phyloP scores from a whole-genome alignment of 2,888 invertebrate genomes.

The Candidula unifasciata region DNA sequence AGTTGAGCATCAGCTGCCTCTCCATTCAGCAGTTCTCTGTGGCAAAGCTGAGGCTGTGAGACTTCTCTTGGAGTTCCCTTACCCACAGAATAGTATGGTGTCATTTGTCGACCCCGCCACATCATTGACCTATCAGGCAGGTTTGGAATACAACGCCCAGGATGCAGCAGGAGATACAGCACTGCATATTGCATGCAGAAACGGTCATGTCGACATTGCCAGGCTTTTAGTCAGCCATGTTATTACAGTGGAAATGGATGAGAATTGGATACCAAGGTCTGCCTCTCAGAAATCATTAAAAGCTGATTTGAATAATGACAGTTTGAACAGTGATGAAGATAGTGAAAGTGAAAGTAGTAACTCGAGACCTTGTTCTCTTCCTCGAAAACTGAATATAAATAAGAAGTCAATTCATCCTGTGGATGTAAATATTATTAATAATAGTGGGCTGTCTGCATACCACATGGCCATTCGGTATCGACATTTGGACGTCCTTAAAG shows the following conservation, averaged over 20 bases:
- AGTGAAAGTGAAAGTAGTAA: neutral
- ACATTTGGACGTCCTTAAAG: conserved; percentile 84
- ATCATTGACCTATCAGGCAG: conserved; percentile 83
- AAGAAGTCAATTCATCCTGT: conserved; percentile 47
- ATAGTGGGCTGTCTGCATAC: conserved; percentile 65
- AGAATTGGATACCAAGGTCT: neutral
- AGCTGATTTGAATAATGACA: neutral
- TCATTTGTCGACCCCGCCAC: conserved; percentile 25
- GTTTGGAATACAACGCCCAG: conserved; percentile 92
- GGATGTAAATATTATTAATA: conserved; percentile 54
- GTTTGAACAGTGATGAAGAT: neutral
- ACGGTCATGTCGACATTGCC: conserved; percentile 69
- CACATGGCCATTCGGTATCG: conserved; percentile 68
- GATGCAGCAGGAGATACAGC: conserved; percentile 88
- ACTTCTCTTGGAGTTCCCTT: conserved; percentile 86
- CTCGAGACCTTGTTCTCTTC: neutral
- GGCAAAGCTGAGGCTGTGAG: conserved; percentile 89
- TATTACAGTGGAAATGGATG: conserved; percentile 47
- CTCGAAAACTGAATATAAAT: neutral
- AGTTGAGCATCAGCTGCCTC: conserved; percentile 93
- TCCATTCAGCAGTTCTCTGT: conserved; percentile 94
- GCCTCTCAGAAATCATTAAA: neutral
- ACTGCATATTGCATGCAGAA: conserved; percentile 88
- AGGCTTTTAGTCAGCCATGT: conserved; percentile 60
- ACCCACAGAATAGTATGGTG: conserved; percentile 74